Base-by-base conservation (phyloP, 1,140 invertebrate species). In the Zaprionus nigranus region DNA sequence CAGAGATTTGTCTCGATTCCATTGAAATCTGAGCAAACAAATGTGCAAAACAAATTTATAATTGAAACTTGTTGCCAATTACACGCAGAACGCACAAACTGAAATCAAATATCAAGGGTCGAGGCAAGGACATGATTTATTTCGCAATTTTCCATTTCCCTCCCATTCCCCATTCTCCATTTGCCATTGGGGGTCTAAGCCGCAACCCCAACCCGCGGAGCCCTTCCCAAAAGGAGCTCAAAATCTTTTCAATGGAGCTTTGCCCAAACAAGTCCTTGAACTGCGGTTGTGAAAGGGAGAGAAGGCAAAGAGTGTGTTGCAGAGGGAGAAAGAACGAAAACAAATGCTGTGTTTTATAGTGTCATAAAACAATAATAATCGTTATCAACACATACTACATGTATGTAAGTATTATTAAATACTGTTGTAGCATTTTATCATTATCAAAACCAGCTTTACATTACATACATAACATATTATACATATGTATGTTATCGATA, bases 61-160 rank as follows among this genome's bases (percentile, higher is more conserved):
- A 51, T 51, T 51, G 46, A 51, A 51, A 51, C 46, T 51, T 51
- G 46, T 51, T 51, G 46, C 46, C 46, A 51, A 51, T 51, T 51
- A 51, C 46, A 13, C 46, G 46, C 46, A 51, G 46, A 51, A 51
- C 46, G 46, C 46, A 51, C 46, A 51, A 24, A 51, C 46, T 51
- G 46, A 51, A 51, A 51, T 51, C 46, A 51, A 51, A 24, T 24
- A 12, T 22, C 46, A 51, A 51, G 12, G 20, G 20, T 51, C 46
- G 22, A 51, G 46, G 20, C 46, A 22, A 24, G 38, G 38, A 40
- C 38, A 5, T 51, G 46, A 51, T 51, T 51, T 51, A 51, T 51
- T 51, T 51, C 40, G 38, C 38, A 15, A 40, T 40, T 40, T 40
- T 40, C 38, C 15, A n/a, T 5, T 15, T n/a, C 3, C 38, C 15